A percentile compares a stretch with the other conserved stretches of the same genome.
phyloP scores from a whole-genome alignment of 2,888 invertebrate species.

The Pseudococcus viburni region DNA sequence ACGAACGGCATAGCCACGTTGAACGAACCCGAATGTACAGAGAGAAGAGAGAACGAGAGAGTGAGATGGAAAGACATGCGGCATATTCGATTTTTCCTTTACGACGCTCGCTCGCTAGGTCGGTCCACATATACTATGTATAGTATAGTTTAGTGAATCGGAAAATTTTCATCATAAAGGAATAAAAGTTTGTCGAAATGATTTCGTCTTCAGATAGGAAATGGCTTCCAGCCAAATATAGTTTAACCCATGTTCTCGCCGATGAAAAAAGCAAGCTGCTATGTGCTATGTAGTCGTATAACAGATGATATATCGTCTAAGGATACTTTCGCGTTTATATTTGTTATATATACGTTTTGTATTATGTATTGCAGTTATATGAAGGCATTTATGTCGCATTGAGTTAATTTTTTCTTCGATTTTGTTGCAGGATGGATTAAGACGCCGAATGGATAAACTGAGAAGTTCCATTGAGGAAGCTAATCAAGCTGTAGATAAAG shows the following conservation, averaged over 20 bases:
- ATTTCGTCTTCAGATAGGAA: slow-evolving; percentile 29
- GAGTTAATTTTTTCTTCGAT: slow-evolving; percentile 3
- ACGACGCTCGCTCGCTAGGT: not conserved
- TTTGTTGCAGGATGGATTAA: slow-evolving; percentile 81
- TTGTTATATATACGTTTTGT: not conserved
- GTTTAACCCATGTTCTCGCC: slow-evolving; percentile 2
- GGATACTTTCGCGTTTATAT: not conserved
- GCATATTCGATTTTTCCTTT: slow-evolving; percentile 49
- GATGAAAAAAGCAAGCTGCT: not conserved
- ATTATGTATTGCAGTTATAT: not conserved
- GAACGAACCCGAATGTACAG: not conserved
- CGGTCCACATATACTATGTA: not conserved
- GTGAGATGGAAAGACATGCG: not conserved
- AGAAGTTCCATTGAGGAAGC: slow-evolving; percentile 95
- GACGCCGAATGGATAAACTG: slow-evolving; percentile 93
- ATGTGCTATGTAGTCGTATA: not conserved
- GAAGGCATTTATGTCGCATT: not conserved
- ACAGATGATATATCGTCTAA: slow-evolving; percentile 19
- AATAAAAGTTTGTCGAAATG: slow-evolving; percentile 50
- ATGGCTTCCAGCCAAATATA: slow-evolving; percentile 54
- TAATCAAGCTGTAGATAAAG: slow-evolving; percentile 91
- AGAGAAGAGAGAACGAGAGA: not conserved
- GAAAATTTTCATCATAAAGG: slow-evolving; percentile 50
- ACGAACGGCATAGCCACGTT: not conserved
- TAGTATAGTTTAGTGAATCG: slow-evolving; percentile 31